These are phyloP conservation scores for Phania funesta DNA, from an alignment of 2,888 invertebrate genomes.

Conservation along the genomic window DNA sequence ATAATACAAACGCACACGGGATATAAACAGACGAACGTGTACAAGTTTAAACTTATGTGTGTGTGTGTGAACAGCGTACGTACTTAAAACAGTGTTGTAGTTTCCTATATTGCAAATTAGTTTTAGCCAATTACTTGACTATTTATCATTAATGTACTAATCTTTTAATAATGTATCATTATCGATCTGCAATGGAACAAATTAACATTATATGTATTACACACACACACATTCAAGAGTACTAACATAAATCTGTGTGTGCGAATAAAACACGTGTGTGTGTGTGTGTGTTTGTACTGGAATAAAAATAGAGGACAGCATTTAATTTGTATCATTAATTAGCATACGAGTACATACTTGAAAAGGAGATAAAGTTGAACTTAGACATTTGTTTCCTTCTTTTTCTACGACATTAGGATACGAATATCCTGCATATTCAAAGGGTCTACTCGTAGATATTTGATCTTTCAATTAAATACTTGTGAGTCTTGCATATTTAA, in stretches of 20 bases:
- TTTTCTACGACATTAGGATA: background rate
- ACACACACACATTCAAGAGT: background rate
- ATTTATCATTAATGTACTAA: constrained; percentile 55
- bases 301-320: background rate
- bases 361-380: background rate
- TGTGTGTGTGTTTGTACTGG: background rate
- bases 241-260: background rate
- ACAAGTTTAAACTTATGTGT: background rate
- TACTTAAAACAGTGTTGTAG: constrained; percentile 27
- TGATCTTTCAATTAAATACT: too few species aligned
- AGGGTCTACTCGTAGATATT: too few species aligned
- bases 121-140: constrained; percentile 63
- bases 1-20: background rate
- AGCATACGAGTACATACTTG: background rate
- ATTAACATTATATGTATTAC: constrained; percentile 11
- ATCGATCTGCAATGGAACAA: constrained; percentile 50
- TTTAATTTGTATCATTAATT: constrained; percentile 7
- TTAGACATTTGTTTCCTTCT: background rate
- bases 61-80: background rate
- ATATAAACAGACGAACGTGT: background rate
- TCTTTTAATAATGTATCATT: constrained; percentile 62
- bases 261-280: background rate
- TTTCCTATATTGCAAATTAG: constrained; percentile 55
- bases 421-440: background rate
- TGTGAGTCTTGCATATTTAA: background rate